Conservation (phyloP, 2,888 invertebrate species). For the Andrena dorsata region DNA sequence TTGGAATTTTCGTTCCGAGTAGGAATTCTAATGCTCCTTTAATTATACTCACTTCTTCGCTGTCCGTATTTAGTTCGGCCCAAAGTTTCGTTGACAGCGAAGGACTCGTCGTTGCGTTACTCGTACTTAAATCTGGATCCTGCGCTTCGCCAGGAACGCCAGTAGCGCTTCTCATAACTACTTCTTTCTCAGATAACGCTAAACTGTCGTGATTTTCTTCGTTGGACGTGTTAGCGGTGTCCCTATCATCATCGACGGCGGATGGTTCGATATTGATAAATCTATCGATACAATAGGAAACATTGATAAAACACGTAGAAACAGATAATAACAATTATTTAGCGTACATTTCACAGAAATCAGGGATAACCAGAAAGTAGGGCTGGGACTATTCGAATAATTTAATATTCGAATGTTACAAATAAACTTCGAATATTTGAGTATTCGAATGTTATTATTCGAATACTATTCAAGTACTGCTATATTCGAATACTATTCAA, state of each 20-base stretch:
- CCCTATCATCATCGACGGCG: conserved; percentile 87
- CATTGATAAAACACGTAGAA: conserved; percentile 28
- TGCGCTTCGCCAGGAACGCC: conserved; percentile 73
- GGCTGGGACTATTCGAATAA: too few relatives aligned
- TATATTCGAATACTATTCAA: too few relatives aligned
- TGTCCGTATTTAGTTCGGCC: conserved; percentile 73
- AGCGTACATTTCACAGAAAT: too few relatives aligned
- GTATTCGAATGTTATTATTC: too few relatives aligned
- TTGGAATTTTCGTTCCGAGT: not conserved
- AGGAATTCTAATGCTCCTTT: not conserved
- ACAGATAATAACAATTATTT: not conserved
- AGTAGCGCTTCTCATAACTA: conserved; percentile 85
- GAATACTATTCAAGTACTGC: too few relatives aligned
- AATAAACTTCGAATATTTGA: too few relatives aligned
- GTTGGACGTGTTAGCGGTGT: conserved; percentile 83
- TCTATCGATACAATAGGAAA: conserved; percentile 83
- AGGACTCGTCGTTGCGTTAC: conserved; percentile 78
- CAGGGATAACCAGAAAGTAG: too few relatives aligned
- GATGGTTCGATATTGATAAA: conserved; percentile 90
- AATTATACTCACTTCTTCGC: conserved; percentile 41
- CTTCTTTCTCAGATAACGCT: conserved; percentile 80
- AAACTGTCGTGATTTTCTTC: conserved; percentile 83
- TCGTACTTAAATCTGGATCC: conserved; percentile 76
- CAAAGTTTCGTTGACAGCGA: conserved; percentile 80
- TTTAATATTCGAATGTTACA: too few relatives aligned